Evolutionary conservation across 2,888 invertebrate species (phyloP).

Genomic region (Tenthredo mesomela): DNA sequence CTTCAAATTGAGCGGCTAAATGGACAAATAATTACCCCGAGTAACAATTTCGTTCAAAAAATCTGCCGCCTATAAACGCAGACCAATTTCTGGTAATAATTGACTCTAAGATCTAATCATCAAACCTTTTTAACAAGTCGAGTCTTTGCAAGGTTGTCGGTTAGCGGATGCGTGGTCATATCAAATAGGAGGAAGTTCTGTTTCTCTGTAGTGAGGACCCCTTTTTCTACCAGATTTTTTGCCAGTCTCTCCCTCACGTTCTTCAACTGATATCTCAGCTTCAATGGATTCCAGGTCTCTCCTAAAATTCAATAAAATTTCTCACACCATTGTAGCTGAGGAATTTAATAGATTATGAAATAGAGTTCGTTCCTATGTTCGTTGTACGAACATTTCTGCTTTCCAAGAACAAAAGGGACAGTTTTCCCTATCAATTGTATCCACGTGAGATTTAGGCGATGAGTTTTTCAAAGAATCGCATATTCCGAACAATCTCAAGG

Average conservation of each 20-base stretch:
- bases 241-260: slow-evolving; percentile 99
- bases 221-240: slow-evolving; percentile 99
- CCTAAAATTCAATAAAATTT: slow-evolving; percentile 79
- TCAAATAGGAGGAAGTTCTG: slow-evolving; percentile 99
- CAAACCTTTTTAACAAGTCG: slow-evolving; percentile 96
- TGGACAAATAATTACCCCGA: background rate
- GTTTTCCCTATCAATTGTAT: too few relatives aligned
- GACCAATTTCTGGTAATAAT: background rate
- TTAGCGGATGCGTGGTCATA: slow-evolving; percentile 99
- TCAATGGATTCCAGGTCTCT: slow-evolving; percentile 99
- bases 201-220: slow-evolving; percentile 99
- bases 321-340: background rate
- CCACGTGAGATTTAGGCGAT: too few relatives aligned
- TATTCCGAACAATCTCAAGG: background rate
- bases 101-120: slow-evolving; percentile 59
- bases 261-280: slow-evolving; percentile 97
- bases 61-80: background rate
- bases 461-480: background rate
- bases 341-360: background rate
- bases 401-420: background rate
- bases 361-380: background rate
- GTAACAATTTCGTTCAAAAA: background rate
- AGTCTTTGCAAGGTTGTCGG: slow-evolving; percentile 96
- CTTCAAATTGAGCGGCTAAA: too few relatives aligned
- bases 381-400: background rate